Conservation (phyloP, 1,140 invertebrate species). For the Drosophila asahinai region DNA sequence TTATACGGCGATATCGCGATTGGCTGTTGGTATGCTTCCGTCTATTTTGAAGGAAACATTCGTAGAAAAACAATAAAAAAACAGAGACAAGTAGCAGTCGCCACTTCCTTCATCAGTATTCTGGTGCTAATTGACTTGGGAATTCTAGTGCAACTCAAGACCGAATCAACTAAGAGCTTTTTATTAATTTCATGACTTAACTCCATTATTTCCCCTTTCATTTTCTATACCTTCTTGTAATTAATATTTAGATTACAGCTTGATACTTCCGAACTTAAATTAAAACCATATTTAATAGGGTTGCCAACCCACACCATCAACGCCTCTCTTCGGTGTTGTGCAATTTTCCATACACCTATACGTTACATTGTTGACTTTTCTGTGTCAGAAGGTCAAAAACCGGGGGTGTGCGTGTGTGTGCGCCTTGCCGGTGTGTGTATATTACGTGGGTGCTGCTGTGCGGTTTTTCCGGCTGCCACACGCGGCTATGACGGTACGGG, state of each 20-base stretch:
- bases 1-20: background rate
- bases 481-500: background rate
- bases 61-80: no score
- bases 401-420: constrained; percentile 9
- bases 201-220: background rate
- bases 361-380: constrained; percentile 30
- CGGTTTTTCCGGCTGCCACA: constrained; percentile 29
- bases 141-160: no score
- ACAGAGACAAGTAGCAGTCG: no score
- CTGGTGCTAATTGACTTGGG: no score
- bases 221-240: background rate
- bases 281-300: constrained; percentile 4
- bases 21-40: no score
- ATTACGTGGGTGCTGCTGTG: constrained; percentile 23
- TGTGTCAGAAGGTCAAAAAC: constrained; percentile 55
- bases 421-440: constrained; percentile 30
- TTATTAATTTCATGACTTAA: no score
- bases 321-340: constrained; percentile 6
- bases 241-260: background rate
- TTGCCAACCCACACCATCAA: constrained; percentile 44
- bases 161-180: no score
- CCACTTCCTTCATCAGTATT: no score
- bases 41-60: no score
- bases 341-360: constrained; percentile 15
- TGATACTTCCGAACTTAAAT: background rate